phyloP scores from a whole-genome alignment of 2,797 vertebrate species.

The Hozukius guyotensis region DNA sequence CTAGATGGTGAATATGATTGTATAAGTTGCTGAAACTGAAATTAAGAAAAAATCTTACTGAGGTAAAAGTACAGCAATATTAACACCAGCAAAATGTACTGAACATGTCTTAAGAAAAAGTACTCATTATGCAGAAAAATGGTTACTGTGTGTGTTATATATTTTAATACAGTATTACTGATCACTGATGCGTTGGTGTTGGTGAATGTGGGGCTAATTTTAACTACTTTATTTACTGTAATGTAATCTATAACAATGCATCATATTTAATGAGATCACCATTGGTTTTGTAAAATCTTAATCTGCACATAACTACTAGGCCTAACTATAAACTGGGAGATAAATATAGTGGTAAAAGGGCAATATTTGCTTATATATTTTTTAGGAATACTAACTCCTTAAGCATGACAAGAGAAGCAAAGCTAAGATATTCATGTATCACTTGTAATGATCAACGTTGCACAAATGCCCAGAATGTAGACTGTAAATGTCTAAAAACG shows the following conservation, averaged over 20 bases:
- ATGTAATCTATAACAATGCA: not conserved
- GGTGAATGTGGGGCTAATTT: not conserved
- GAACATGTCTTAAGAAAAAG: not conserved
- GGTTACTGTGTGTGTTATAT: not conserved
- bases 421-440: fast-evolving
- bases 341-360: not conserved
- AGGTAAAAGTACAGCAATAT: not conserved
- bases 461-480: fast-evolving
- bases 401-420: not conserved
- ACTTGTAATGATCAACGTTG: not conserved
- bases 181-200: not conserved
- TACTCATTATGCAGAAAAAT: not conserved
- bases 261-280: not conserved
- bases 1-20: too few relatives aligned
- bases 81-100: not conserved
- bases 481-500: not conserved
- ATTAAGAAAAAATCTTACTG: fast-evolving
- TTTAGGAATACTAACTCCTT: not conserved
- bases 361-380: not conserved
- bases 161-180: not conserved
- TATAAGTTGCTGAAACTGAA: too few relatives aligned
- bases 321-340: not conserved
- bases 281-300: not conserved
- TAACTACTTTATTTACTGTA: not conserved
- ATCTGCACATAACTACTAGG: not conserved